A percentile compares a stretch with the other conserved stretches of the same genome.
Conservation (phyloP, 2,888 invertebrate genomes). For the Plagodis dolabraria region DNA sequence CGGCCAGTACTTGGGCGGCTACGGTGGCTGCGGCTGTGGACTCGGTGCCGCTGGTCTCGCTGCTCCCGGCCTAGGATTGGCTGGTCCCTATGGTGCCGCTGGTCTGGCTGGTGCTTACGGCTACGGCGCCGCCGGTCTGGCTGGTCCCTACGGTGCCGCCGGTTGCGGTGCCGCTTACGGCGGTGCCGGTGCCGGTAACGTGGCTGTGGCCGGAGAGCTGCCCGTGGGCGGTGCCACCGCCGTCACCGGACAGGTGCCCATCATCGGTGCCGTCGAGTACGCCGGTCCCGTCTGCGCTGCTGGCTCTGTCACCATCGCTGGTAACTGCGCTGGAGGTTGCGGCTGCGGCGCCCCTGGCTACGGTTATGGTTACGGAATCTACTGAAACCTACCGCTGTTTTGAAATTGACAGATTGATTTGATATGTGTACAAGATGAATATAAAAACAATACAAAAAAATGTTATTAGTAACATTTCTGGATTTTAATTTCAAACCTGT, state of each 20-base stretch:
- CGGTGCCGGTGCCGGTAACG: slow-evolving; percentile 34
- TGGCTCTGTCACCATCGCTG: slow-evolving; percentile 37
- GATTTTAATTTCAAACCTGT: no score
- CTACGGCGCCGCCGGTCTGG: background rate
- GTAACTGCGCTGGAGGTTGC: slow-evolving; percentile 33
- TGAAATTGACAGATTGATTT: no score
- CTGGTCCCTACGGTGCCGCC: slow-evolving; percentile 13
- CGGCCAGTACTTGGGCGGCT: slow-evolving; percentile 9
- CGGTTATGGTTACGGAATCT: slow-evolving; percentile 17
- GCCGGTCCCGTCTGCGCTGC: slow-evolving; percentile 37
- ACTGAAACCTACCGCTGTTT: slow-evolving; percentile 10
- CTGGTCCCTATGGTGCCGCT: slow-evolving; percentile 3
- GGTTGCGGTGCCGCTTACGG: slow-evolving; percentile 28
- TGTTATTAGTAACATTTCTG: no score
- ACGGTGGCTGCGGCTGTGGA: background rate
- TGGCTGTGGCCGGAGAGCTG: slow-evolving; percentile 38
- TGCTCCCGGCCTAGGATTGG: slow-evolving; percentile 13
- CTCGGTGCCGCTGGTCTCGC: slow-evolving; percentile 24
- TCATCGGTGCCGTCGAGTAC: slow-evolving; percentile 35
- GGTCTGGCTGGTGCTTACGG: slow-evolving; percentile 20
- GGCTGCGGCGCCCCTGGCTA: slow-evolving; percentile 5
- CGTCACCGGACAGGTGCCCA: slow-evolving; percentile 37
- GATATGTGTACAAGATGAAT: no score
- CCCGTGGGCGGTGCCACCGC: slow-evolving; percentile 36
- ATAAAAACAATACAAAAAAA: no score